Percentiles rank a stretch among this genome's conserved stretches.
phyloP scores from a whole-genome alignment of 2,113 vertebrate genomes.

The Guaruba guarouba region DNA sequence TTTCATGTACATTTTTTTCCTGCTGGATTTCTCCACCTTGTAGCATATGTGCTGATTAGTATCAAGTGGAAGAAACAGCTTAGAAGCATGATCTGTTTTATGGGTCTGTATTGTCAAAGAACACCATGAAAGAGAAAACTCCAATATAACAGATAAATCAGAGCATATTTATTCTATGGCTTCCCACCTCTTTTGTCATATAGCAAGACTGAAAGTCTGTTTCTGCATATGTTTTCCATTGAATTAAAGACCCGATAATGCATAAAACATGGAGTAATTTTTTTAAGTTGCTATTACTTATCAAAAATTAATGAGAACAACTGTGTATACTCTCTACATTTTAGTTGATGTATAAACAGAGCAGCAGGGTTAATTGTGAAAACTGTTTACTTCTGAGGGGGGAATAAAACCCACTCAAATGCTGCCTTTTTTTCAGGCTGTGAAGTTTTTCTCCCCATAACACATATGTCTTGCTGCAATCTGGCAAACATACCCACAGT shows the following conservation, averaged over 20 bases:
- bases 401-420: constrained; percentile 27
- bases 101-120: background rate
- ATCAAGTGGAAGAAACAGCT: background rate
- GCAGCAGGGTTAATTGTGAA: constrained; percentile 60
- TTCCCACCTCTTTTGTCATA: constrained; percentile 12
- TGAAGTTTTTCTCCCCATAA: constrained; percentile 11
- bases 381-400: constrained; percentile 37
- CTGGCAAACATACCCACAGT: background rate
- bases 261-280: constrained; percentile 52
- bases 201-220: constrained; percentile 58
- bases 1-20: background rate
- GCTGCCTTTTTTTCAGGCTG: constrained; percentile 45
- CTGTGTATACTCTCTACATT: constrained; percentile 65
- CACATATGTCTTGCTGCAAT: constrained; percentile 25
- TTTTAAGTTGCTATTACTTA: constrained; percentile 55
- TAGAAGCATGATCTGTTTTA: background rate
- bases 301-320: constrained; percentile 73
- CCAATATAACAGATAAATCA: background rate
- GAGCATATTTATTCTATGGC: background rate
- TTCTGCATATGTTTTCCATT: constrained; percentile 65
- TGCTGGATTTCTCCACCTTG: background rate
- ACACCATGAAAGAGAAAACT: background rate
- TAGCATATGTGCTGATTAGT: background rate
- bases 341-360: constrained; percentile 66
- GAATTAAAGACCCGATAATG: constrained; percentile 45